phyloP scores from a whole-genome alignment of 2,113 vertebrate genomes.

The Pogona vitticeps region DNA sequence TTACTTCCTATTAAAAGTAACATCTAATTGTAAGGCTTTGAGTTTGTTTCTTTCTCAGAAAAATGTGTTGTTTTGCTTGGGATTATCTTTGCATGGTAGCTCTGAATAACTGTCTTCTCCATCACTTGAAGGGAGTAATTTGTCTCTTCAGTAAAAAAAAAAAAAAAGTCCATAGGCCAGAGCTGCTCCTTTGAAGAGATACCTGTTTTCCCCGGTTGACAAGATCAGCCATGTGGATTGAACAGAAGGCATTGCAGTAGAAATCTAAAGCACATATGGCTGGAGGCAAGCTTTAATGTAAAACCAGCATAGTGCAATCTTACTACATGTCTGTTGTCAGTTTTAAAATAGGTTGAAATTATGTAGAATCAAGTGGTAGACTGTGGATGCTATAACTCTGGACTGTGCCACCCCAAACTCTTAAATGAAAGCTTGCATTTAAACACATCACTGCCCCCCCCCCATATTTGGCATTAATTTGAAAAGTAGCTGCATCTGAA shows the following conservation, averaged over 20 bases:
- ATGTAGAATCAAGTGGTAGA: not conserved
- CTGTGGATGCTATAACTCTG: not conserved
- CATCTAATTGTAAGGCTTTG: conserved; percentile 54
- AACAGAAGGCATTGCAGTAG: not conserved
- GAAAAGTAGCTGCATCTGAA: not conserved
- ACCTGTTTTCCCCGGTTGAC: not conserved
- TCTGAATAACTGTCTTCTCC: not conserved
- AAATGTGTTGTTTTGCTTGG: conserved; percentile 20
- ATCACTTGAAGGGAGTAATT: not conserved
- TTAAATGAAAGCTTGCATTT: not conserved
- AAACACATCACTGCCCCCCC: not conserved
- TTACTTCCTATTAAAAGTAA: conserved; percentile 67
- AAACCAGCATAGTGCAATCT: not conserved
- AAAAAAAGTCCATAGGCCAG: not conserved
- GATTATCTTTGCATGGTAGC: not conserved
- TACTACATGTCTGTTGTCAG: not conserved
- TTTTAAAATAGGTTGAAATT: not conserved
- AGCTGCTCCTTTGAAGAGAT: not conserved
- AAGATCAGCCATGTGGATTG: not conserved
- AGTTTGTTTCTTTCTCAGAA: conserved; percentile 31
- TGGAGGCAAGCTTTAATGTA: not conserved
- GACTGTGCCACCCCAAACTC: not conserved
- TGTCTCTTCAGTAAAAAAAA: not conserved
- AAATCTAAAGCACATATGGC: not conserved
- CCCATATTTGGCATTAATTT: not conserved